Conservation (phyloP, 2,888 invertebrate species). For the Lochmaea crataegi region DNA sequence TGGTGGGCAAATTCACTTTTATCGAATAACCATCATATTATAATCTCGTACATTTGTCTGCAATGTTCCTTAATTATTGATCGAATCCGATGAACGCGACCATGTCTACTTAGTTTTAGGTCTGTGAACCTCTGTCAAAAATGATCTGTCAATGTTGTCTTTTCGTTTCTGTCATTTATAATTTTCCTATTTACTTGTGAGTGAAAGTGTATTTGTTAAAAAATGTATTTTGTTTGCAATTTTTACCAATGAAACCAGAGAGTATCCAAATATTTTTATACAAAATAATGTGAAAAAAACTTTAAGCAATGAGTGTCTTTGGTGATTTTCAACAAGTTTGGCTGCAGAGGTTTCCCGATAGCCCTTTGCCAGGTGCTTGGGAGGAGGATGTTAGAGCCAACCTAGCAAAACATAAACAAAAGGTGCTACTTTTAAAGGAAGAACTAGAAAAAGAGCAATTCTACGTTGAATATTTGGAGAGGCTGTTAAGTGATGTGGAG, state of each 20-base stretch:
- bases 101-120: no score
- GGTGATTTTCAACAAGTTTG: constrained; percentile 92
- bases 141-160: constrained; percentile 2
- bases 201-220: constrained; percentile 45
- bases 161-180: constrained; percentile 34
- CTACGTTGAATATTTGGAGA: constrained; percentile 90
- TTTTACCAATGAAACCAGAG: constrained; percentile 36
- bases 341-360: constrained; percentile 91
- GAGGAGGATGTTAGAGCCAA: constrained; percentile 93
- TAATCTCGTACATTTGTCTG: no score
- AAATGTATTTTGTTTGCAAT: constrained; percentile 46
- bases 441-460: constrained; percentile 91
- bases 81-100: no score
- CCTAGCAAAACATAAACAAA: constrained; percentile 88
- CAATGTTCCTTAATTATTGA: no score
- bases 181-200: constrained; percentile 41
- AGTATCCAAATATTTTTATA: constrained; percentile 22
- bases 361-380: constrained; percentile 91
- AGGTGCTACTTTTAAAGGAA: constrained; percentile 83
- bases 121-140: no score
- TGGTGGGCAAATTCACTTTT: no score
- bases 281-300: constrained; percentile 41
- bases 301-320: constrained; percentile 81
- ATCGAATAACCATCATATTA: no score
- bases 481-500: constrained; percentile 86